Base-by-base conservation (phyloP, 2,113 vertebrate species). In the Channa maculata region DNA sequence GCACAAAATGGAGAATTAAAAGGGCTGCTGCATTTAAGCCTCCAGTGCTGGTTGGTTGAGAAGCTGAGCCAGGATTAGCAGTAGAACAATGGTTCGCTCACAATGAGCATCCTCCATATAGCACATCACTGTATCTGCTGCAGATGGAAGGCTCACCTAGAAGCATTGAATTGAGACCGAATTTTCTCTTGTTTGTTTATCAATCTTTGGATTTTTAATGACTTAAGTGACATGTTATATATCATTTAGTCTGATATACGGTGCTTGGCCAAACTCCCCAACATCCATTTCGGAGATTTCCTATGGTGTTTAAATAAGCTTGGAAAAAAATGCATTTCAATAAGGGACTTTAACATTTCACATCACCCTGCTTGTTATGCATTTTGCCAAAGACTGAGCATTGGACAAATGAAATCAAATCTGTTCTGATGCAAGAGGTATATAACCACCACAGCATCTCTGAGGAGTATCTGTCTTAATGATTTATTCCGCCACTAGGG, bases 391-490 rank as follows among this genome's bases (percentile, higher is more conserved):
- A 75, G 75, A 77, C 65, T 37, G 57, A 85, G 72, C 82, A 61
- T 8, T 34, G 82, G 87, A 76, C 69, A 88, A 88, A 88, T 82
- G 77, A 88, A 93, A 91, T 91, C 89, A 87, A 89, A 86, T 83
- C 84, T 65, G 54, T 87, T 89, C 85, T 85, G 86, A 80, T 74
- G 70, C 80, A 63, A 85, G 87, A 91, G 79, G 80, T 86, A 80
- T 89, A 73, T 89, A 85, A 92, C 91, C 86, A 84, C 90, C 80
- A 55, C 50, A 39, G 85, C 84, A 92, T 94, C 94, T 94, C 92
- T 15, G 65, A 93, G 93, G 94, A 94, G 88, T 84, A 90, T 87
- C 91, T 93, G 93, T 93, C 94, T 89, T 93, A 91, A 94, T 95
- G 93, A 95, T 94, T 95, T 92, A 94, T 94, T 88, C 75, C 76